phyloP scores from a whole-genome alignment of 1,140 invertebrate genomes.

The Drosophila littoralis region DNA sequence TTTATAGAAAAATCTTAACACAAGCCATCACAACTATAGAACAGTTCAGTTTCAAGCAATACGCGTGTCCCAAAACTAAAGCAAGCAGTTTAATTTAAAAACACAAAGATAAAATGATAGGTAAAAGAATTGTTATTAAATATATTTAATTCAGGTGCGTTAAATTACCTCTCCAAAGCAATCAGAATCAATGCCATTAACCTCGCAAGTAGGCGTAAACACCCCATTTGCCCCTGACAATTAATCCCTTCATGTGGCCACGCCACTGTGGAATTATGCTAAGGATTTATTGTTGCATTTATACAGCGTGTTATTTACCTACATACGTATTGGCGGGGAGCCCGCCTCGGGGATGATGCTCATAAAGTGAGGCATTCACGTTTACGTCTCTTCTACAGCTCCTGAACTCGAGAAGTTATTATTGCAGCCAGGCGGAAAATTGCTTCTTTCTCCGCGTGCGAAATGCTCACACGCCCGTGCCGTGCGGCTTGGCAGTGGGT shows the following conservation, averaged over 20 bases:
- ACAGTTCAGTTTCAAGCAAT: not conserved
- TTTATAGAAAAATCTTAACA: not conserved
- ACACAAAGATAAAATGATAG: not conserved
- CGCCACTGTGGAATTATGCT: not conserved
- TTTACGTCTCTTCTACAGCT: slow-evolving; percentile 24
- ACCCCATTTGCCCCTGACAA: not conserved
- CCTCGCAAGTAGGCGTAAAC: not conserved
- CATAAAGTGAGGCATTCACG: slow-evolving; percentile 11
- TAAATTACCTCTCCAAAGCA: not conserved
- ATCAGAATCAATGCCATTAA: not conserved
- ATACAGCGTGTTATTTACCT: slow-evolving; percentile 30
- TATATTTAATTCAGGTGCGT: not conserved
- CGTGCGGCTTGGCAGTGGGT: slow-evolving; percentile 1
- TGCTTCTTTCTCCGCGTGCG: slow-evolving; percentile 55
- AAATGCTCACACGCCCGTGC: slow-evolving; percentile 37
- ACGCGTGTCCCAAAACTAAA: not conserved
- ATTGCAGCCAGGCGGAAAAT: slow-evolving; percentile 62
- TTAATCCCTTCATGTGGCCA: not conserved
- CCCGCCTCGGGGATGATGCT: not conserved
- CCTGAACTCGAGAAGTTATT: slow-evolving; percentile 57
- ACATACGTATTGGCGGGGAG: not conserved
- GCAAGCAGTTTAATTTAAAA: not conserved
- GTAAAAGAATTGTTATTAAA: too few species aligned
- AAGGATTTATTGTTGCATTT: slow-evolving; percentile 34
- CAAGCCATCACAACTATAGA: not conserved